Evolutionary conservation across 2,888 invertebrate genomes (phyloP).

Genomic region (Pherbina coryleti): DNA sequence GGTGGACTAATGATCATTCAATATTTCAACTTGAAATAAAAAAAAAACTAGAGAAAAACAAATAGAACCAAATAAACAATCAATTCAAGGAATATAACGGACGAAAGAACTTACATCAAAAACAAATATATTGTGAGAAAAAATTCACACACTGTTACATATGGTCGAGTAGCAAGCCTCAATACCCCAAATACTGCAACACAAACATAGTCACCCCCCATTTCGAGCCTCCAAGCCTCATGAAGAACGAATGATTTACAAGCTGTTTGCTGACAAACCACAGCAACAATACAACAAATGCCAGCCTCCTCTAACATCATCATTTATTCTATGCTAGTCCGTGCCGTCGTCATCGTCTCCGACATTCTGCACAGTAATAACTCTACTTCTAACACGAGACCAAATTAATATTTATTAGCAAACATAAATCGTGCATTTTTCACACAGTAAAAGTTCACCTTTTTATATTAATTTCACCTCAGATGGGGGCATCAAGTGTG

Average conservation of each 20-base stretch:
- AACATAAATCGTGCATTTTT: constrained; percentile 20
- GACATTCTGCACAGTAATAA: constrained; percentile 10
- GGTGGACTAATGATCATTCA: background rate
- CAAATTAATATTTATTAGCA: constrained; percentile 25
- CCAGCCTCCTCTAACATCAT: background rate
- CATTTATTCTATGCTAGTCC: background rate
- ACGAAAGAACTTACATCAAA: too few species aligned
- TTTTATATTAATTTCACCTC: constrained; percentile 9
- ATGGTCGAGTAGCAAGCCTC: too few species aligned
- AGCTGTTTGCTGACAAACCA: constrained; percentile 17
- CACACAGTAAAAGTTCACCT: background rate
- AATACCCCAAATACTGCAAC: too few species aligned
- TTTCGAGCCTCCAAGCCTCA: background rate
- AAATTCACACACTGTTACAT: too few species aligned
- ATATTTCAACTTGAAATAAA: background rate
- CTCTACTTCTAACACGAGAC: constrained; percentile 16
- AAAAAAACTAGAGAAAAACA: background rate
- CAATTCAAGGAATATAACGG: background rate
- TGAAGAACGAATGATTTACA: constrained; percentile 13
- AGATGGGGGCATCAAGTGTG: constrained; percentile 9
- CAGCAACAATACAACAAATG: background rate
- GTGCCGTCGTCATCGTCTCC: background rate
- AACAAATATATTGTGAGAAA: too few species aligned
- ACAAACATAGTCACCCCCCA: too few species aligned
- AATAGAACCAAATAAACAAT: background rate